Evolutionary conservation across 2,888 invertebrate species (phyloP), one percentile per base, ranked within the genome.

Genomic region (Lydus trimaculatus): DNA sequence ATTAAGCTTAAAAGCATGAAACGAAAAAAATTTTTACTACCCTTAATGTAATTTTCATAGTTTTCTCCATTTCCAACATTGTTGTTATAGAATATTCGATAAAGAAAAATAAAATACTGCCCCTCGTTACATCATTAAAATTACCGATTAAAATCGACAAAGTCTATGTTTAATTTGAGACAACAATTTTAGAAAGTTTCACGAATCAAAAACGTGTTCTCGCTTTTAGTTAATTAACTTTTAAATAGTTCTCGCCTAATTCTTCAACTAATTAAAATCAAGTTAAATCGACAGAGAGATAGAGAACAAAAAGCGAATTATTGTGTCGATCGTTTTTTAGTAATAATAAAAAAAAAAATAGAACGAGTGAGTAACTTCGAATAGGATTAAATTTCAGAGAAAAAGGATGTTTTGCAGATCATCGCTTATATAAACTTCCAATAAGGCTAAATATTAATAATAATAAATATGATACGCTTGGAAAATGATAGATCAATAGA

Each of bases 211-310:
- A 25, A 52, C 52, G 23, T 52, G 52, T 52, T 52, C 52, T 52
- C 52, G 52, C 52, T 25, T 52, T 23, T 52, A 52, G 52, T 52
- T 52, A 52, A 52, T 52, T 52, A 52, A 52, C 52, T 52, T 52
- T 52, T 52, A 52, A 52, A 52, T 52, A 52, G 52, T 52, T 52
- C 52, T 52, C 52, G 52, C 8, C 52, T 52, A 52, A 52, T 52
- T 25, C 52, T 23, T 25, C 52, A 15, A 52, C 25, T 52, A 52
- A 52, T 52, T 52, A 52, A 52, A 52, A 52, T 52, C 52, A 11
- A 52, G 15, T 52, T 52, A 52, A 52, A 52, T 52, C 6, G 23
- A 25, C 4, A 20, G 7, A 20, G 1, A 20, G 25, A 8, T 20
- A 13, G 13, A 13, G 13, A 13, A 25, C 8, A 52, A 52, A 13